Conservation (phyloP, 2,888 invertebrate species). For the Acholoe squamosa region DNA sequence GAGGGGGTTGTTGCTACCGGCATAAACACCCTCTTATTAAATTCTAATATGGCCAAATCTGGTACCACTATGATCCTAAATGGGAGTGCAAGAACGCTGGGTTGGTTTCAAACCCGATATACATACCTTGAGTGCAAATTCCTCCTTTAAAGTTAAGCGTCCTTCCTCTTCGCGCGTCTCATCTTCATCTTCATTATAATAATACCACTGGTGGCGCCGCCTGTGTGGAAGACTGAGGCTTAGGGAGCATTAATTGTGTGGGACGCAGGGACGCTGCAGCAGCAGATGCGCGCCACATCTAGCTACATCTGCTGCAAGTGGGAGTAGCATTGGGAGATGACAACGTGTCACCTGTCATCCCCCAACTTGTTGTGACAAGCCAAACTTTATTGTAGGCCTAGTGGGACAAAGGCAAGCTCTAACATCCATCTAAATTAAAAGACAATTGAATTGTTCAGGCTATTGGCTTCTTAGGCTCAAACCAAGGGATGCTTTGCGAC, state of each 20-base stretch:
- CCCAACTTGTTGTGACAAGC: no score
- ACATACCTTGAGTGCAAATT: not conserved
- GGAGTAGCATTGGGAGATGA: no score
- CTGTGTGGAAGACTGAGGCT: not conserved
- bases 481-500: no score
- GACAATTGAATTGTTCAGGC: no score
- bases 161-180: constrained; percentile 24
- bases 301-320: no score
- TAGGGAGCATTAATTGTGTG: constrained; percentile 17
- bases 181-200: constrained; percentile 51
- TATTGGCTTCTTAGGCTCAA: no score
- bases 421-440: no score
- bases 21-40: not conserved
- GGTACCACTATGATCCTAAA: not conserved
- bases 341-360: no score
- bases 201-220: not conserved
- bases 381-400: no score
- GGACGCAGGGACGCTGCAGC: no score
- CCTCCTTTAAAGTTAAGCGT: constrained; percentile 56
- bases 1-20: not conserved
- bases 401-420: no score
- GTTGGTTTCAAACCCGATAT: not conserved
- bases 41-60: not conserved
- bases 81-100: not conserved
- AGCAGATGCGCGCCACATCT: no score